Evolutionary conservation across 2,797 vertebrate species (phyloP), one percentile per base, ranked within the genome.

Genomic region (Phrynocephalus guinanensis): DNA sequence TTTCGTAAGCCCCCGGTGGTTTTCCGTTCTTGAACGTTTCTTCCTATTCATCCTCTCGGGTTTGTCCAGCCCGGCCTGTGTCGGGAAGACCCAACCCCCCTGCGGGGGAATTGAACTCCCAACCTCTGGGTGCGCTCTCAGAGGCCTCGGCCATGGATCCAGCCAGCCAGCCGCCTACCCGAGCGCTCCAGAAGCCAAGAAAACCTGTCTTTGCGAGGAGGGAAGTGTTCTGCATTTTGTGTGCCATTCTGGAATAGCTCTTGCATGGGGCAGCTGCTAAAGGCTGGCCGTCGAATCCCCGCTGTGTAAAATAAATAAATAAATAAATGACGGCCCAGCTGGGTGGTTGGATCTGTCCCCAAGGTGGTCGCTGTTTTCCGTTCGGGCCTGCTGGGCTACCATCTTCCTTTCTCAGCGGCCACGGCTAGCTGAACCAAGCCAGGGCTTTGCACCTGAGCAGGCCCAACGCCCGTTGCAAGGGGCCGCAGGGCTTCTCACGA

Each of bases 391-490:
- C 72, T 6, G 70, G 70, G 70, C 24, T 7, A 11, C 28, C 28
- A 3, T n/a, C 84, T 3, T 0, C 50, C 6, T 20, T 1, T 22
- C 8, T 2, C 71, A 1, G 3, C 30, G n/a, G 30, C 20, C n/a
- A n/a, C 30, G 22, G 30, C 6, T 33, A 1, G 72, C 56, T 70
- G 28, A 92, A 56, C 93, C 93, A 92, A 1, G 89, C 87, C 50
- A 97, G 90, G 15, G 96, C 44, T 89, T 97, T 97, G 92, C 98
- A 99, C 38, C 97, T 52, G 16, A 97, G 94, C 28, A 98, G 91
- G 0, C 97, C 98, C 0, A 96, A 92, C 0, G 94, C 91, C 0
- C 92, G 52, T 33, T 96, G 95, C 79, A 97, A 75, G 96, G 96
- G 96, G n/a, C 97, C 96, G 92, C 98, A 98, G 89, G 90, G 93